These are phyloP conservation scores for Cottus gobio DNA, from an alignment of 2,113 vertebrate genomes.

Conservation along the genomic window DNA sequence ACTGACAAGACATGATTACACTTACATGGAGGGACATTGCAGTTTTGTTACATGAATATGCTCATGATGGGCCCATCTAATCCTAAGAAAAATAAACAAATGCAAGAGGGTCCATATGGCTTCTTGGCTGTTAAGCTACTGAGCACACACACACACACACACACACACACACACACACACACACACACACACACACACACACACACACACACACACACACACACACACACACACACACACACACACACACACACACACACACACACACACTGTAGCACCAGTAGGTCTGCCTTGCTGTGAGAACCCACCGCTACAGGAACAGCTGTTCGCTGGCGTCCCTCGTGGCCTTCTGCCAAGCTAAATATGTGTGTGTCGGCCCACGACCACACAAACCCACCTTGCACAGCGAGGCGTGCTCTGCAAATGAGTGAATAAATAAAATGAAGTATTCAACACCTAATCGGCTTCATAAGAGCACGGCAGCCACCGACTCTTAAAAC, in stretches of 20 bases:
- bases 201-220: conserved; percentile 15
- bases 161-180: conserved; percentile 17
- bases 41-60: conserved; percentile 6
- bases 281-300: conserved; percentile 64
- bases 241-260: conserved; percentile 19
- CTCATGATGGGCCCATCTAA: conserved; percentile 39
- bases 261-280: conserved; percentile 20
- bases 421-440: conserved; percentile 61
- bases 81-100: conserved; percentile 45
- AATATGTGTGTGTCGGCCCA: conserved; percentile 53
- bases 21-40: neutral
- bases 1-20: conserved; percentile 1
- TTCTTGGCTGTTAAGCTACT: conserved; percentile 49
- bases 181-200: no score
- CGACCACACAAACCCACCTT: conserved; percentile 56
- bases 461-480: conserved; percentile 27
- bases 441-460: conserved; percentile 54
- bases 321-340: conserved; percentile 70
- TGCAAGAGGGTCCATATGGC: conserved; percentile 60
- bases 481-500: conserved; percentile 26
- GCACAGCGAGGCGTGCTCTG: conserved; percentile 22
- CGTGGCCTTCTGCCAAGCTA: conserved; percentile 53
- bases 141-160: conserved; percentile 20
- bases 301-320: conserved; percentile 62
- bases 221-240: conserved; percentile 12